Percentiles rank a stretch among this genome's conserved stretches.
Evolutionary conservation across 2,888 invertebrate genomes (phyloP).

Genomic region (Amorpha juglandis): DNA sequence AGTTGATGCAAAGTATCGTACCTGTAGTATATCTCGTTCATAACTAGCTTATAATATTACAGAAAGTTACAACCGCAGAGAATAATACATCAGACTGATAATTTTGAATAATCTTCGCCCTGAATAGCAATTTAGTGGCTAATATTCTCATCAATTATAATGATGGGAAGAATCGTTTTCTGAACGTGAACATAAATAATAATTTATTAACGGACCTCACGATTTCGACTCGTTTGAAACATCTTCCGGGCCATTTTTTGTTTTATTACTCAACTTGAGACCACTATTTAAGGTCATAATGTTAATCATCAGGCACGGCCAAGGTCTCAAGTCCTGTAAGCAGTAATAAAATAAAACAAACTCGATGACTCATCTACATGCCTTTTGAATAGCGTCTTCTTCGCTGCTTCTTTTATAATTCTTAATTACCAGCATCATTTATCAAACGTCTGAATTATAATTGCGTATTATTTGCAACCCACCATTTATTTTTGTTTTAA

Average conservation of each 20-base stretch:
- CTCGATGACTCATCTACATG: conserved; percentile 7
- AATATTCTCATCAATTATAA: background rate
- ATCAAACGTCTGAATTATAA: background rate
- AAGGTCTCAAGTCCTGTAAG: conserved; percentile 48
- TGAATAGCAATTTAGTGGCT: background rate
- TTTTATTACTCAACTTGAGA: conserved; percentile 67
- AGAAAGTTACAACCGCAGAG: background rate
- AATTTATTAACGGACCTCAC: conserved; percentile 61
- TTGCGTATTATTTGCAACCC: background rate
- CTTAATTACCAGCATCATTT: background rate
- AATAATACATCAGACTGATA: background rate
- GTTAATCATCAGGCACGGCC: conserved; percentile 60
- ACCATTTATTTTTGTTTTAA: background rate
- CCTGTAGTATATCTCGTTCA: too few species aligned
- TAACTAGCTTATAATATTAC: background rate
- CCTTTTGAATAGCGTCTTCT: conserved; percentile 1
- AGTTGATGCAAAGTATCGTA: too few species aligned
- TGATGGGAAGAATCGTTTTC: conserved; percentile 1
- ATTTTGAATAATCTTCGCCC: background rate
- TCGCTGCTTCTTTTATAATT: background rate
- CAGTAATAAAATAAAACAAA: conserved; percentile 4
- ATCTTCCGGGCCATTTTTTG: conserved; percentile 69
- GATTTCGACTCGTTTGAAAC: conserved; percentile 52
- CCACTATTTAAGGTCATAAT: conserved; percentile 56
- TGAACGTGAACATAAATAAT: conserved; percentile 34